Conservation (phyloP, 1,140 invertebrate genomes). For the Pissodes strobi region DNA sequence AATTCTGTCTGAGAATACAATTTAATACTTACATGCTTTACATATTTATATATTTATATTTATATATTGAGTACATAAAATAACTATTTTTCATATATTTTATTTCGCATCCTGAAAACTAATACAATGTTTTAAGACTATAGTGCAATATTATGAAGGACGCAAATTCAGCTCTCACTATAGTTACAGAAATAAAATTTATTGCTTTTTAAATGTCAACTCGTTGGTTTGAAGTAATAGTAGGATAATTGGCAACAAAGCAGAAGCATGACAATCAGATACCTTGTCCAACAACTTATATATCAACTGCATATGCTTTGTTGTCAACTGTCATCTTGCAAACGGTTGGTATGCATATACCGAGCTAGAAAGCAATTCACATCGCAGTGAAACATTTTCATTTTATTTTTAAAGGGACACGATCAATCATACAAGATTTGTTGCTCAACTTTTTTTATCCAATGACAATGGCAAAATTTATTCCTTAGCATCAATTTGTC, state of each 20-base stretch:
- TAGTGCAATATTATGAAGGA: no score
- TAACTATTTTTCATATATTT: no score
- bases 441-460: conserved; percentile 34
- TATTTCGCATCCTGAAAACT: no score
- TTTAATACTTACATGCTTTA: no score
- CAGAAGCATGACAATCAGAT: conserved; percentile 32
- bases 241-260: conserved; percentile 9
- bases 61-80: no score
- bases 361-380: conserved; percentile 25
- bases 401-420: conserved; percentile 33
- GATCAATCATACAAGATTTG: conserved; percentile 34
- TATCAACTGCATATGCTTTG: conserved; percentile 28
- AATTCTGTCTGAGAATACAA: no score
- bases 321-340: conserved; percentile 36
- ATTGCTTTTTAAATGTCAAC: neutral
- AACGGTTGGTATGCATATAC: conserved; percentile 29
- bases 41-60: no score
- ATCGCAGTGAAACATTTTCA: conserved; percentile 15
- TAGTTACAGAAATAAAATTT: no score
- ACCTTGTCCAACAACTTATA: conserved; percentile 30
- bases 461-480: conserved; percentile 38
- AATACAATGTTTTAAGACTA: no score
- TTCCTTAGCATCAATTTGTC: conserved; percentile 36
- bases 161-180: no score
- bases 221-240: neutral